Evolutionary conservation across 2,888 invertebrate genomes (phyloP), one percentile per base, ranked within the genome.

Genomic region (Leptinotarsa juncta): DNA sequence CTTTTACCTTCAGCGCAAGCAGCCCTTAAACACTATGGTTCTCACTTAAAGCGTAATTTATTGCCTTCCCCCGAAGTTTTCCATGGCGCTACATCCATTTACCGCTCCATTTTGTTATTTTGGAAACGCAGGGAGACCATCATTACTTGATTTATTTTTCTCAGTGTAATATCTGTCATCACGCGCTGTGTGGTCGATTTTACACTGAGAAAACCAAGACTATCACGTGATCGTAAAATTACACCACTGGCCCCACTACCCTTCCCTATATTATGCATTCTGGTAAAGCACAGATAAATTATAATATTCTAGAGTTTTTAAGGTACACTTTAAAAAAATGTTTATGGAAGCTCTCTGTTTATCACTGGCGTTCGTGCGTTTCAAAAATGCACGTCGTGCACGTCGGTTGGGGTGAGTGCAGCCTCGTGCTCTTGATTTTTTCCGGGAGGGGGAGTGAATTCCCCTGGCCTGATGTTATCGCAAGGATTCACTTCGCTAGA

Each of bases 351-450:
- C 80, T 75, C 79, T 80, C 78, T 81, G 70, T 73, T 65, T 78
- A 81, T 81, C 81, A 80, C 82, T 80, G 78, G 75, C 77, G 75
- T 76, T 76, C 55, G 65, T 62, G 62, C 65, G 49, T 65, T 51
- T 89, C 89, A 94, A 89, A 95, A 95, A 88, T 94, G 93, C 81
- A 96, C 93, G 88, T 96, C 95, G 83, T 95, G 91, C 83, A 96
- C 94, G 88, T 96, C 96, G 83, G 95, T 96, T 82, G 96, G 95
- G 71, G 95, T 95, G 81, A 93, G 92, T 81, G 95, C 94, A 88
- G 93, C 93, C 88, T 91, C 92, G 88, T 93, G 93, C 80, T 92
- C 91, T 87, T 88, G 83, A 67, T 90, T 90, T 78, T 88, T 88
- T 78, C 87, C 87, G 78, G 88, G 87, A 20, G 82, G 84, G 62